Base-by-base conservation (phyloP, 2,113 vertebrate species). In the Formicarius rufipectus region DNA sequence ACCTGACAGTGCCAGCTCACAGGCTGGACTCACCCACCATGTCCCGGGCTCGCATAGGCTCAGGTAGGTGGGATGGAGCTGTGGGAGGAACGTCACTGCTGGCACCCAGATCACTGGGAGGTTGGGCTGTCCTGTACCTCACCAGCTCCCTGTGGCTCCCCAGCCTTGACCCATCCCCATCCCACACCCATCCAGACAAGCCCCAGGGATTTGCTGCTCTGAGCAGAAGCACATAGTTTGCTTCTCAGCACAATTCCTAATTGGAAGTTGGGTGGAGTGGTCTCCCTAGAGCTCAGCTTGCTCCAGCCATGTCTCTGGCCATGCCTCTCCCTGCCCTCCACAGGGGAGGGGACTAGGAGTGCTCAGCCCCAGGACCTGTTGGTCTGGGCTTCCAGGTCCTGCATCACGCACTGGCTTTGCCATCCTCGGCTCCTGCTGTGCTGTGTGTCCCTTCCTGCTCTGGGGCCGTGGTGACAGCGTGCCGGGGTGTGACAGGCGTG, bases 1-100 rank as follows among this genome's bases (percentile, higher is more conserved):
- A 99, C 98, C 98, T 99, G 97, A 99, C 99, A 0, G 99, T 99
- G 79, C 99, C 99, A 0, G 97, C 98, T 5, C 98, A 98, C 85
- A 97, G 98, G 56, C 95, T 99, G 2, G 99, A 99, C 72, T 99
- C 99, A 0, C 99, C 99, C 10, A 99, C 99, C 87, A 98, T 99
- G 96, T 97, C 98, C 15, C 98, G 99, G 95, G 98, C 99, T 78
- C 98, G 99, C 89, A 98, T 99, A 28, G 97, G 99, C 91, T 99
- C 99, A 98, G 99, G 99, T 99, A 96, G 97, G 53, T 33, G 42
- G 40, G 39, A 16, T 14, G 4, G 39, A n/a, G 17, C 60, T 30
- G 62, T 50, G 1, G 10, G 11, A 40, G 78, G 14, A 45, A 12
- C 1, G 0, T 22, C 4, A 2, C 47, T 42, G 47, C 53, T 2